phyloP scores from a whole-genome alignment of 2,888 invertebrate species.

The Hartigia nigra region DNA sequence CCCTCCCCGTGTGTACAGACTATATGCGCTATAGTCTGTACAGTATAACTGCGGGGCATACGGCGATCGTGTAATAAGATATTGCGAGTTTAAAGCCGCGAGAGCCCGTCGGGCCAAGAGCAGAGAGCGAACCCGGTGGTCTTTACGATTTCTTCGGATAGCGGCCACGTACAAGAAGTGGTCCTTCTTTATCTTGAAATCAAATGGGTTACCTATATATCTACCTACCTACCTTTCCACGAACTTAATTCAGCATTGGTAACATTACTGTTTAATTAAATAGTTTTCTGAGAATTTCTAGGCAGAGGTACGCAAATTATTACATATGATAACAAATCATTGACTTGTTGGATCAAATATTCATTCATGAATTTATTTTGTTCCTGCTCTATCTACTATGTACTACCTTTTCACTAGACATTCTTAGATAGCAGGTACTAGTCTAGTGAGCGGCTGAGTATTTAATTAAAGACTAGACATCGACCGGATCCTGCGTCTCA shows the following conservation, averaged over 20 bases:
- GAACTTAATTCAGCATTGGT: background rate
- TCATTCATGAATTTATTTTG: background rate
- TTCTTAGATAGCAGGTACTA: background rate
- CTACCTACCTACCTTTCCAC: background rate
- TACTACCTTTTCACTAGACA: background rate
- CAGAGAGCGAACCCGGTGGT: slow-evolving; percentile 44
- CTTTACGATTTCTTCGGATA: slow-evolving; percentile 13
- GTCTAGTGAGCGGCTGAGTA: background rate
- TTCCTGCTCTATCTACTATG: background rate
- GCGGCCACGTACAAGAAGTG: background rate
- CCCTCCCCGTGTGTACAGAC: background rate
- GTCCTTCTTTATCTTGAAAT: background rate
- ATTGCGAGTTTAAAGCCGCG: slow-evolving; percentile 49
- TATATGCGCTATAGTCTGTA: background rate
- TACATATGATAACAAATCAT: background rate
- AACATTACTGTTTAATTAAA: background rate
- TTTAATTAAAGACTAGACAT: background rate
- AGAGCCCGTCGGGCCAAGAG: slow-evolving; percentile 42
- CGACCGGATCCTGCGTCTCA: background rate
- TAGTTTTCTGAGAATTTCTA: background rate
- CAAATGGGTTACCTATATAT: background rate
- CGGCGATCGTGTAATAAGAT: slow-evolving; percentile 55
- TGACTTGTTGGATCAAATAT: background rate
- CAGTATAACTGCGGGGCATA: slow-evolving; percentile 26
- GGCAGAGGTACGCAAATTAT: background rate